These are phyloP conservation scores for Gymnoscelis rufifasciata DNA, from an alignment of 2,888 invertebrate genomes.

Conservation along the genomic window DNA sequence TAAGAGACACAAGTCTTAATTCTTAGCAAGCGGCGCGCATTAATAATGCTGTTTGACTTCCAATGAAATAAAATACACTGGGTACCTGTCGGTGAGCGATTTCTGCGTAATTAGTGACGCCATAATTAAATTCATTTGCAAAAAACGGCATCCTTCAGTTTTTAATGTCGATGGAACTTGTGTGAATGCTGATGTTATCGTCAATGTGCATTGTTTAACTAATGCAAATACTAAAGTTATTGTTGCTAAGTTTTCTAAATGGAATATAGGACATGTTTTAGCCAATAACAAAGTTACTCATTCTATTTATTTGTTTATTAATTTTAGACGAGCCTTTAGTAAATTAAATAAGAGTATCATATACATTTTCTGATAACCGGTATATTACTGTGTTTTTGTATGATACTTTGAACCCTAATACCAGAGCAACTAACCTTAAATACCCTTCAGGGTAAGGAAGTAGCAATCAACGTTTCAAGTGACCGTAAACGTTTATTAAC, in stretches of 20 bases:
- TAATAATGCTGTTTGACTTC: conserved; percentile 28
- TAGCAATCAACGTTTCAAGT: conserved; percentile 2
- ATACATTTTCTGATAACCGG: no score
- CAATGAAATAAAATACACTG: conserved; percentile 20
- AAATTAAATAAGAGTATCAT: no score
- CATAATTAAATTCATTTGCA: conserved; percentile 9
- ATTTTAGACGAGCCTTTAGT: no score
- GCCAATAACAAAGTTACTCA: no score
- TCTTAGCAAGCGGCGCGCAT: conserved; percentile 21
- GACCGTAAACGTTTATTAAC: conserved; percentile 3
- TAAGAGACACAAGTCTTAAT: background rate
- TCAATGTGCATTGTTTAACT: background rate
- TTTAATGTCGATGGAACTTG: background rate
- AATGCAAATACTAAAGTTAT: background rate
- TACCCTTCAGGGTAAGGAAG: background rate
- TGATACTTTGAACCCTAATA: background rate
- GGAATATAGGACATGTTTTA: no score
- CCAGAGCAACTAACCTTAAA: background rate
- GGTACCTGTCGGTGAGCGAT: conserved; percentile 13
- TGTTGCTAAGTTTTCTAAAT: no score
- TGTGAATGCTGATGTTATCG: background rate
- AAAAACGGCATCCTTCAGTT: background rate
- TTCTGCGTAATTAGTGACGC: conserved; percentile 16
- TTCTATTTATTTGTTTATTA: no score
- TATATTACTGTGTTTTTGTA: no score